Evolutionary conservation across 2,888 invertebrate species (phyloP).

Genomic region (Physocephala rufipes): DNA sequence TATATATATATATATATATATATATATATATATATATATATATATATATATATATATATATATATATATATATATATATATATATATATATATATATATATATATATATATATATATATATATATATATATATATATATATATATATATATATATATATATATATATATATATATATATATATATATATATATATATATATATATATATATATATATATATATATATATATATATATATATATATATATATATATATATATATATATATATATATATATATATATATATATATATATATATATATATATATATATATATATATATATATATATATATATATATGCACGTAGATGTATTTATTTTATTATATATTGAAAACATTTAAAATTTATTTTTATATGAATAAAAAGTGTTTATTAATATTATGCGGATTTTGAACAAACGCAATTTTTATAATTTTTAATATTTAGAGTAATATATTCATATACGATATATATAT

Average conservation of each 20-base stretch:
- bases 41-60: constrained; percentile 1
- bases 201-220: constrained; percentile 1
- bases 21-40: background rate
- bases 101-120: constrained; percentile 1
- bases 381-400: too few species aligned
- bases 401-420: too few species aligned
- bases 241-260: background rate
- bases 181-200: constrained; percentile 1
- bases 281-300: constrained; percentile 1
- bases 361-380: too few species aligned
- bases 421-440: constrained; percentile 34
- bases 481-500: constrained; percentile 36
- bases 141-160: constrained; percentile 1
- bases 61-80: constrained; percentile 1
- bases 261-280: constrained; percentile 1
- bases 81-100: constrained; percentile 1
- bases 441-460: constrained; percentile 31
- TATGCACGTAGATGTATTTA: too few species aligned
- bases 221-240: background rate
- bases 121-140: constrained; percentile 1
- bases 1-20: constrained; percentile 1
- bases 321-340: constrained; percentile 1
- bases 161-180: constrained; percentile 1
- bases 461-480: constrained; percentile 5
- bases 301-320: constrained; percentile 1